phyloP scores from a whole-genome alignment of 2,888 invertebrate species.

The Drosophila setosimentum region DNA sequence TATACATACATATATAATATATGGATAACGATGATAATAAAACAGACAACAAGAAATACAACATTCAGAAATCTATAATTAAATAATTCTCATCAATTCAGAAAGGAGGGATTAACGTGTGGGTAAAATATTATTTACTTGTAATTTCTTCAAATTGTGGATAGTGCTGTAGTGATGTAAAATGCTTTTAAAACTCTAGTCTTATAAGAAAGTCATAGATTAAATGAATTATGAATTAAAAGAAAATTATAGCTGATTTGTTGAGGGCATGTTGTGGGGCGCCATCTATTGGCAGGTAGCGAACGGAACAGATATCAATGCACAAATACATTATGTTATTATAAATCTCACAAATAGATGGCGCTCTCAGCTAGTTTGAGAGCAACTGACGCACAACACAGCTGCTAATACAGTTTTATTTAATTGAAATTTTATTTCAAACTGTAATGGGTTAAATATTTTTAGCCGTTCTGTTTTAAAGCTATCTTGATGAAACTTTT shows the following conservation, averaged over 20 bases:
- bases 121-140: too few relatives aligned
- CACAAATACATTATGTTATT: neutral
- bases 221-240: neutral
- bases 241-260: neutral
- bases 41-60: slow-evolving; percentile 34
- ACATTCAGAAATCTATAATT: neutral
- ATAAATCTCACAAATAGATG: slow-evolving; percentile 17
- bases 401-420: neutral
- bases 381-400: neutral
- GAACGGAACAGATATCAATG: neutral
- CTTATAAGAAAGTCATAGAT: neutral
- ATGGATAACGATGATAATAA: slow-evolving; percentile 58
- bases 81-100: neutral
- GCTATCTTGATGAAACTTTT: neutral
- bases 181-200: neutral
- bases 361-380: slow-evolving; percentile 11
- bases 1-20: slow-evolving; percentile 32
- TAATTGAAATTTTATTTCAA: neutral
- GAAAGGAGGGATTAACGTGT: too few relatives aligned
- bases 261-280: neutral
- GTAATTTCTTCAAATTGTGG: too few relatives aligned
- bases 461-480: too few relatives aligned
- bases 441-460: neutral
- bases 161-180: neutral
- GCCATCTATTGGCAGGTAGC: slow-evolving; percentile 35